Percentiles rank a stretch among this genome's conserved stretches.
Evolutionary conservation across 2,113 vertebrate species (phyloP).

Genomic region (Pogonocichla stellata): DNA sequence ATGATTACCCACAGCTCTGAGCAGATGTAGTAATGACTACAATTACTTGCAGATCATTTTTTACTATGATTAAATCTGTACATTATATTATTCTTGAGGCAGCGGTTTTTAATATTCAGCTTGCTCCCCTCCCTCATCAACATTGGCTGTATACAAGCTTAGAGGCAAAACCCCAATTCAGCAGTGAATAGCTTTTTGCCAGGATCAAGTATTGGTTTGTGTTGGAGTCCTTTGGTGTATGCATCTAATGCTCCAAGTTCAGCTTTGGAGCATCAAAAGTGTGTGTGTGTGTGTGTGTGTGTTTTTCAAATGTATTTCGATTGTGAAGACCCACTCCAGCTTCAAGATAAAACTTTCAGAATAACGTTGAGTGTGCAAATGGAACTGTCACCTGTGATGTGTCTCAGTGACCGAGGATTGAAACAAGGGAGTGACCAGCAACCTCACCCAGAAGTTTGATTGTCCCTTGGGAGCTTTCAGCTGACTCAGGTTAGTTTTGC

Average conservation of each 20-base stretch:
- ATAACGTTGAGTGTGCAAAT: background rate
- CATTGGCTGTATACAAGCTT: background rate
- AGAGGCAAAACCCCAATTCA: background rate
- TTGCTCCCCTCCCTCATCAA: conserved; percentile 38
- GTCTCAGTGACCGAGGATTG: background rate
- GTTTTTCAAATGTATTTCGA: background rate
- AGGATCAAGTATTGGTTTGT: background rate
- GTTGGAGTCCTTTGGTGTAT: background rate
- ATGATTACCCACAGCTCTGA: conserved; percentile 61
- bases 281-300: fast-evolving
- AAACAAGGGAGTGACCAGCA: background rate
- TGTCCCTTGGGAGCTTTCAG: background rate
- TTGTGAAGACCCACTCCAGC: background rate
- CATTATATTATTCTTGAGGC: conserved; percentile 58
- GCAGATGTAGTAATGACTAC: conserved; percentile 69
- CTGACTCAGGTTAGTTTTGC: background rate
- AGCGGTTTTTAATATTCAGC: conserved; percentile 55
- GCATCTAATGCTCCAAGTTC: background rate
- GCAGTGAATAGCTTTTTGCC: background rate
- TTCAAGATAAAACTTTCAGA: background rate
- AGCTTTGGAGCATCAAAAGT: background rate
- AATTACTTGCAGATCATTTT: conserved; percentile 66
- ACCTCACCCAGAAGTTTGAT: background rate
- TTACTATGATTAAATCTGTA: conserved; percentile 68
- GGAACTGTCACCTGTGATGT: background rate